Evolutionary conservation across 2,113 vertebrate species (phyloP).

Genomic region (Lonchura striata): DNA sequence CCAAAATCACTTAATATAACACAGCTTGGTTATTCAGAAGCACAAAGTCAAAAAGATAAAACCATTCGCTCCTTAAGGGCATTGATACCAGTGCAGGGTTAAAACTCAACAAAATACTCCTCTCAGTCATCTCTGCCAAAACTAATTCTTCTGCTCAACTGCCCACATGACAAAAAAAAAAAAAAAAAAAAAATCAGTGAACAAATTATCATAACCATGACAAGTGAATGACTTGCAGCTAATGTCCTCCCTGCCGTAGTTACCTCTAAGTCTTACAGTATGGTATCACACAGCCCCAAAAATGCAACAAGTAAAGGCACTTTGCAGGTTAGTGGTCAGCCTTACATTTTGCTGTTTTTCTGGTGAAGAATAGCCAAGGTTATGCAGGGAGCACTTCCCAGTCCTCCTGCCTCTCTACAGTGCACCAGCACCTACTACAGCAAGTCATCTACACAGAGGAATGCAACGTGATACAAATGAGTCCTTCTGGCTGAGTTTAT

Average conservation of each 20-base stretch:
- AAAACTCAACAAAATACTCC: background rate
- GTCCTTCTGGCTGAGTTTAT: background rate
- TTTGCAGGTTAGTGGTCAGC: background rate
- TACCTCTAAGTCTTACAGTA: background rate
- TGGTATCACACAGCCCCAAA: background rate
- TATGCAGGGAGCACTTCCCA: fast-evolving
- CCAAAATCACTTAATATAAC: background rate
- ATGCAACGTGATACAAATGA: no score
- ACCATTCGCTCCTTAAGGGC: background rate
- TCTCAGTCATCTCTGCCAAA: background rate
- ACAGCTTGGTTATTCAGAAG: background rate
- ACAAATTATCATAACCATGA: background rate
- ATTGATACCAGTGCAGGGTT: background rate
- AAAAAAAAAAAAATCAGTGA: background rate
- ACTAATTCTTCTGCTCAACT: background rate
- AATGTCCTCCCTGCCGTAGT: no score
- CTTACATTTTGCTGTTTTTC: background rate
- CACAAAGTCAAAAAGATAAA: background rate
- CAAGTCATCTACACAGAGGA: background rate
- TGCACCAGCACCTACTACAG: background rate
- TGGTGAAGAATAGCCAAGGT: background rate
- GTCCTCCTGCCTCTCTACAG: background rate
- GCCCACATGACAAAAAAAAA: background rate
- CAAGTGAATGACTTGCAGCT: background rate
- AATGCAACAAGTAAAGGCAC: background rate